Evolutionary conservation across 2,113 vertebrate genomes (phyloP), one percentile per base, ranked within the genome.

Genomic region (Hippocampus barbouri): DNA sequence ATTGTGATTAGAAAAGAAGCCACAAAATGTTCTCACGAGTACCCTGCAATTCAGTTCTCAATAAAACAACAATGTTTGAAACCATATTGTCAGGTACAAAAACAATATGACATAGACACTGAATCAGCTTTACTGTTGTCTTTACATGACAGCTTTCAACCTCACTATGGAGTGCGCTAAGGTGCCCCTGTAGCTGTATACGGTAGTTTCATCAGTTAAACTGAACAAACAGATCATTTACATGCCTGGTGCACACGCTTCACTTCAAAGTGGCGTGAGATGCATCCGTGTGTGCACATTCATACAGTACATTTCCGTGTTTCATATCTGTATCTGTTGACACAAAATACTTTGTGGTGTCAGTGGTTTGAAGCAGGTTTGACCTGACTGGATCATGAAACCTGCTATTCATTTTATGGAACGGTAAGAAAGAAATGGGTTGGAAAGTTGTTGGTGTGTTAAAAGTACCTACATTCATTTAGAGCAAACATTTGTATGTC

Each of bases 311-410:
- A n/a, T 74, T 80, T 74, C 69, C 59, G 60, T 70, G 38, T 45
- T 34, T 72, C 83, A 79, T 85, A 73, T 71, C 45, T 73, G 43
- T 27, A 68, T 87, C 81, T 89, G 81, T 89, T 89, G 83, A 83
- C 86, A 88, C 71, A 89, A 84, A 79, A 84, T 64, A 62, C 18
- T 40, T 69, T 65, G 84, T 72, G 85, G 77, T 87, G 70, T 85
- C 84, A 86, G 74, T 69, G 65, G 70, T 84, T 86, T 73, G 15
- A 75, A 85, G 75, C 88, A 73, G 85, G 88, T 89, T 72, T 57
- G 74, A 83, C 87, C 72, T 60, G 87, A 86, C 72, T 78, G 75
- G 75, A 45, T 70, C 43, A 64, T 67, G 51, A 81, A 75, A 76
- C 81, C 69, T 16, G 49, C 30, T 43, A 66, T 71, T 85, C 73